Conservation (phyloP, 2,888 invertebrate species). For the Sabellastarte sp. region DNA sequence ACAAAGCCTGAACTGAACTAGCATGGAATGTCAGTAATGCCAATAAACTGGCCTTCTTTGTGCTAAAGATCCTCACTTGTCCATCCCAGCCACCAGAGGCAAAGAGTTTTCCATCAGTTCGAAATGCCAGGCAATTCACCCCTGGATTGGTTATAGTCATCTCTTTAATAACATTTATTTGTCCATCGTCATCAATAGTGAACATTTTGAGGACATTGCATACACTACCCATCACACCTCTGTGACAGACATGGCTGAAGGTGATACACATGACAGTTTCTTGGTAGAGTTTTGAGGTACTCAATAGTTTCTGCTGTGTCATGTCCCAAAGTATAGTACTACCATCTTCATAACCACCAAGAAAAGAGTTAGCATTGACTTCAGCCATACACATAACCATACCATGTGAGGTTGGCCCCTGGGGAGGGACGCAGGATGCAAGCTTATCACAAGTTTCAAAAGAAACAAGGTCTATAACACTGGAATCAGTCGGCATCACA, state of each 20-base stretch:
- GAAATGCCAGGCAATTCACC: constrained; percentile 27
- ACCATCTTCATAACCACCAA: background rate
- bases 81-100: constrained; percentile 50
- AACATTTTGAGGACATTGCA: background rate
- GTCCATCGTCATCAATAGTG: background rate
- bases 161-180: background rate
- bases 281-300: too few species aligned
- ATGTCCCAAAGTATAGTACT: background rate
- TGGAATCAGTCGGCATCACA: too few species aligned
- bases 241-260: background rate
- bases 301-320: too few species aligned
- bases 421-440: too few species aligned
- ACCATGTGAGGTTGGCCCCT: constrained; percentile 1
- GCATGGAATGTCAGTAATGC: constrained; percentile 48
- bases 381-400: background rate
- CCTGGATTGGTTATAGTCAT: background rate
- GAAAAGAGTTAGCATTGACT: background rate
- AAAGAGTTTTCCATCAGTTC: constrained; percentile 44
- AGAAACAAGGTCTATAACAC: too few species aligned
- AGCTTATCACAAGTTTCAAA: too few species aligned
- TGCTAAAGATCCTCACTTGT: constrained; percentile 40
- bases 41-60: constrained; percentile 42
- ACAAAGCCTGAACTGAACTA: constrained; percentile 40
- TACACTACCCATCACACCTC: background rate
- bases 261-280: background rate